These are phyloP conservation scores for Caenorhabditis sp. DNA, from an alignment of 2,888 invertebrate genomes.

Conservation along the genomic window DNA sequence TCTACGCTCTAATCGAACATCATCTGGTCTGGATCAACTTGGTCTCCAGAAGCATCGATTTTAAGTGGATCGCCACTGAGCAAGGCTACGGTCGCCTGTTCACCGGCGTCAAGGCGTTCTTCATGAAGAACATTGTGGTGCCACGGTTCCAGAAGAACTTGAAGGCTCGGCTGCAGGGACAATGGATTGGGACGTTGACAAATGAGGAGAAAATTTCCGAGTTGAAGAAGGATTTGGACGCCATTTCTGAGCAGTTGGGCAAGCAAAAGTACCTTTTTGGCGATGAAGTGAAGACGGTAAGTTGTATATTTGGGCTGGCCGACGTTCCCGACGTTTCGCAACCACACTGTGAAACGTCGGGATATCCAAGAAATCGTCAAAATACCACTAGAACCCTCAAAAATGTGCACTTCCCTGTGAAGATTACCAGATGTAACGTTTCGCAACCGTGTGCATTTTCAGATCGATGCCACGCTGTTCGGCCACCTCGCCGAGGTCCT, in stretches of 20 bases:
- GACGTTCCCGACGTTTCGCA: too few relatives aligned
- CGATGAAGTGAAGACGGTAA: constrained; percentile 66
- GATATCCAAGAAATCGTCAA: too few relatives aligned
- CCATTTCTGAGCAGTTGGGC: constrained; percentile 83
- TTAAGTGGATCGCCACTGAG: constrained; percentile 70
- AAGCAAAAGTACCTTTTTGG: constrained; percentile 72
- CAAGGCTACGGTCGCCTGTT: constrained; percentile 68
- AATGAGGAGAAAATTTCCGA: constrained; percentile 83
- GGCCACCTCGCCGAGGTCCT: constrained; percentile 93
- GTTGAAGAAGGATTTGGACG: constrained; percentile 82
- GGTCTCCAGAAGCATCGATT: constrained; percentile 68
- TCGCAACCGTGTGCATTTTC: too few relatives aligned
- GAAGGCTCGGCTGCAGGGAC: constrained; percentile 61
- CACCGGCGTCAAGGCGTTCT: constrained; percentile 70
- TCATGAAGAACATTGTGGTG: constrained; percentile 65
- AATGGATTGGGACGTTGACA: constrained; percentile 84
- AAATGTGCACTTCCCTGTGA: too few relatives aligned
- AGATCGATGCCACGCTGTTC: constrained; percentile 92
- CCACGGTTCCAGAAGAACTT: constrained; percentile 43
- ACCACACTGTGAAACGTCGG: too few relatives aligned
- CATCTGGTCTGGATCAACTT: constrained; percentile 69
- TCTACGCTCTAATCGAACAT: constrained; percentile 74
- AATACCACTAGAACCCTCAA: too few relatives aligned
- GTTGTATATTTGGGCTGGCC: too few relatives aligned
- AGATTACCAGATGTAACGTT: too few relatives aligned